Base-by-base conservation (phyloP, 2,797 vertebrate species). In the Epinephelus malabaricus region DNA sequence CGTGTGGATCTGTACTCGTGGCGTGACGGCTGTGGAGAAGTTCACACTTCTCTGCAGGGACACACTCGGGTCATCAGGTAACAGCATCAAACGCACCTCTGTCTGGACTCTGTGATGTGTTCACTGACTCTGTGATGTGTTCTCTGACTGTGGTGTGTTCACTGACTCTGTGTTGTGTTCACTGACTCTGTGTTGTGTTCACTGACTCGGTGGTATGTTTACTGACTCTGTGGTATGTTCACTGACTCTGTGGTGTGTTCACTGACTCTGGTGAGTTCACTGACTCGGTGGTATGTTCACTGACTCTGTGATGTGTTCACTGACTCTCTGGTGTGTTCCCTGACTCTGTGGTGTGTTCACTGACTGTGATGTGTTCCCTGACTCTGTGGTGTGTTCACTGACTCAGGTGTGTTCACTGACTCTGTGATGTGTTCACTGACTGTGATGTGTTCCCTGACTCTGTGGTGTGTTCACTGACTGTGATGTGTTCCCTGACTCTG, bases 11-110 rank as follows among this genome's bases (percentile, higher is more conserved):
- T 99, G 69, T 99, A 99, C 74, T 97, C 97, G 6, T 99, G 98
- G 98, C 97, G 95, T 79, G 96, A 98, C 9, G 97, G 97, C n/a
- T 93, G 89, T 9, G 98, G 97, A 46, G 97, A 98, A 63, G 95
- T 97, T 13, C 96, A 97, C 88, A 96, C 97, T 0, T 98, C 98
- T 1, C 91, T 99, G 74, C 98, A 98, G 84, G 98, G 98, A 56
- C 98, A 99, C 91, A 99, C 98, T 0, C 96, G 98, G 0, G 98
- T 99, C 49, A 99, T 99, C 95, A 99, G 98, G 98, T 98, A 93
- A 5, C 27, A 38, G 3, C 8, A 0, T 43, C 27, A 34, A 58
- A 69, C 23, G 1, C 60, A 60, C 65, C 6, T 13, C 11, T 23
- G 17, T 25, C 0, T 43, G 19, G 38, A 60, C 17, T 49, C 21